Evolutionary conservation across 2,888 invertebrate genomes (phyloP), one percentile per base, ranked within the genome.

Genomic region (Pogonocherus hispidulus): DNA sequence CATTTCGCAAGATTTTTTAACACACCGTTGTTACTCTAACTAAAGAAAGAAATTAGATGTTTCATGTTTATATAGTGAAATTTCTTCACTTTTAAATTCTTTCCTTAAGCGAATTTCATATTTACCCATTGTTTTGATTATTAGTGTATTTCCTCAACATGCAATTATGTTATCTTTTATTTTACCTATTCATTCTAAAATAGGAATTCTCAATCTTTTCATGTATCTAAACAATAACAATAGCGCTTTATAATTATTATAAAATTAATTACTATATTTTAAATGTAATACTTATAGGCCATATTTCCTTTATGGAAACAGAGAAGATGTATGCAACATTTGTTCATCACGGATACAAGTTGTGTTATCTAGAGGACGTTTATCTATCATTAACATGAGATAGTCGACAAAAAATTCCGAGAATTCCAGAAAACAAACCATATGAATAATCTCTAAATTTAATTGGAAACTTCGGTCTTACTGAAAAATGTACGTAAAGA

Each of bases 111-210:
- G 19, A 20, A 2, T 18, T 11, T 35, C 6, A 47, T 27, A 44
- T 57, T 47, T 49, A 35, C n/a, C 49, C 20, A 60, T 60, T 60
- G 60, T 60, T 35, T 49, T 60, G 46, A 57, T 57, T 44, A 57
- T 46, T 46, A 56, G 20, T 37, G 14, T 59, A 59, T 49, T 60
- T 60, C 60, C 60, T 49, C 14, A 37, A 49, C 47, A 60, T 49
- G 49, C 20, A 20, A 49, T 47, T 59, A 19, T 32, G 2, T 9
- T 14, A 59, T 49, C n/a, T 22, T 20, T 49, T 19, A n/a, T n/a
- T n/a, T n/a, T n/a, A 18, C 6, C 1, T 16, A 16, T 60, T 59
- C 35, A 8, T 32, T 19, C 35, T 35, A 54, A 54, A 35, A 37
- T 11, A 6, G 11, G 1, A 18, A 35, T 54, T 35, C 18, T 19